Percentiles rank a stretch among this genome's conserved stretches.
Conservation (phyloP, 2,797 vertebrate genomes). For the Gallinago nigripennis region DNA sequence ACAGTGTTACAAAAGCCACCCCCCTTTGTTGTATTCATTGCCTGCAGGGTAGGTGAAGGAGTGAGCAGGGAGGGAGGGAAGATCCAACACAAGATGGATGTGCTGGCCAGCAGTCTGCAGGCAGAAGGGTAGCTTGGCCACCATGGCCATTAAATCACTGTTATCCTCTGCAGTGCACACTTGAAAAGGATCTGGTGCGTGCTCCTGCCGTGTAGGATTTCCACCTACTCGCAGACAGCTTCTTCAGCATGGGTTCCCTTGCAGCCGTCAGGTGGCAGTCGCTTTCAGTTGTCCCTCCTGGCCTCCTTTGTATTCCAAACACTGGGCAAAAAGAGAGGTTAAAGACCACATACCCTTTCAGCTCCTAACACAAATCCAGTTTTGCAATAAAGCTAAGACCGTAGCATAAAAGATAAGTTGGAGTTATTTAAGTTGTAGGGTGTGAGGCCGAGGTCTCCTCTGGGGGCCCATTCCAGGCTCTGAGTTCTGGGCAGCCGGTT, state of each 20-base stretch:
- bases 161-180: fast-evolving
- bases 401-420: background rate
- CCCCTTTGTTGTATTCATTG: background rate
- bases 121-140: background rate
- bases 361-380: background rate
- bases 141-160: too few species aligned
- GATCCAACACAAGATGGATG: fast-evolving
- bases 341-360: background rate
- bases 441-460: background rate
- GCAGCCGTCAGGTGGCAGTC: conserved; percentile 19
- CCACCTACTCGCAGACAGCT: background rate
- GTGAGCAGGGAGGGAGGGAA: fast-evolving
- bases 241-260: background rate
- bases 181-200: background rate
- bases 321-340: background rate
- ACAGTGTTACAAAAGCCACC: background rate
- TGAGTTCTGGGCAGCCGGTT: background rate
- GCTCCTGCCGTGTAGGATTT: background rate
- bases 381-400: background rate
- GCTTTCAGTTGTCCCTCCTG: background rate
- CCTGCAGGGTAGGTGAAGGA: background rate
- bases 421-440: background rate
- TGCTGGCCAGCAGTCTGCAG: background rate
- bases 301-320: background rate
- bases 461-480: background rate